Evolutionary conservation across 2,888 invertebrate species (phyloP).

Genomic region (Tachystola acroxantha): DNA sequence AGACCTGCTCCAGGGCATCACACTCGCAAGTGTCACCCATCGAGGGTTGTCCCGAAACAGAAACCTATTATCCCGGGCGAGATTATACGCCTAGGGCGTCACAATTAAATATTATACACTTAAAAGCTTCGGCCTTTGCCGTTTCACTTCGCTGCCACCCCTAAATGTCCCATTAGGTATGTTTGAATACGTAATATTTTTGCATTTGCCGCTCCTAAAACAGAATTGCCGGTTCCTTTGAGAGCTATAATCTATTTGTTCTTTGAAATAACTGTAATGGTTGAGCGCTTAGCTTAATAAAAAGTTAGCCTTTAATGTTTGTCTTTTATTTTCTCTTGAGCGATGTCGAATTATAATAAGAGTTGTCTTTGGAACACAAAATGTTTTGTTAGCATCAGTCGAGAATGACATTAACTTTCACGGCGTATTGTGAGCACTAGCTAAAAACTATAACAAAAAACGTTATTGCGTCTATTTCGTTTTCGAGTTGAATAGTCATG

Average conservation of each 20-base stretch:
- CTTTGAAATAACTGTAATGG: conserved; percentile 74
- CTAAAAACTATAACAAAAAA: conserved; percentile 41
- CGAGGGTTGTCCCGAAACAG: conserved; percentile 75
- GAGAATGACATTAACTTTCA: conserved; percentile 44
- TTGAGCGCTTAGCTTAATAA: conserved; percentile 66
- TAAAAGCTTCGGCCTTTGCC: conserved; percentile 79
- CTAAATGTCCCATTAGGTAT: conserved; percentile 78
- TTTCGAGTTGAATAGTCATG: conserved; percentile 41
- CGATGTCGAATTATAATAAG: conserved; percentile 7
- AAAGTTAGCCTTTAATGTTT: conserved; percentile 56
- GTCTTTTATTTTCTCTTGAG: conserved; percentile 21
- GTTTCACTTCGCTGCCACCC: conserved; percentile 77
- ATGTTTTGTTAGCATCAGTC: conserved; percentile 23
- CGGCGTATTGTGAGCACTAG: conserved; percentile 27
- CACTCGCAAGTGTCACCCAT: conserved; percentile 70
- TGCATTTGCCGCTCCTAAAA: conserved; percentile 76
- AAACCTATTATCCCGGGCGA: conserved; percentile 79
- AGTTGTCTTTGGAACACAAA: conserved; percentile 4
- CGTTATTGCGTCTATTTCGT: conserved; percentile 30
- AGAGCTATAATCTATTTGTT: conserved; percentile 77
- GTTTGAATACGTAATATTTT: conserved; percentile 79
- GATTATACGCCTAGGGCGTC: conserved; percentile 79
- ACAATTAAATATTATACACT: conserved; percentile 80
- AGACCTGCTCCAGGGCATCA: conserved; percentile 66
- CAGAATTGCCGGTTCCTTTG: conserved; percentile 76